Evolutionary conservation across 2,797 vertebrate species (phyloP).

Genomic region (Emydoidea blandingii): DNA sequence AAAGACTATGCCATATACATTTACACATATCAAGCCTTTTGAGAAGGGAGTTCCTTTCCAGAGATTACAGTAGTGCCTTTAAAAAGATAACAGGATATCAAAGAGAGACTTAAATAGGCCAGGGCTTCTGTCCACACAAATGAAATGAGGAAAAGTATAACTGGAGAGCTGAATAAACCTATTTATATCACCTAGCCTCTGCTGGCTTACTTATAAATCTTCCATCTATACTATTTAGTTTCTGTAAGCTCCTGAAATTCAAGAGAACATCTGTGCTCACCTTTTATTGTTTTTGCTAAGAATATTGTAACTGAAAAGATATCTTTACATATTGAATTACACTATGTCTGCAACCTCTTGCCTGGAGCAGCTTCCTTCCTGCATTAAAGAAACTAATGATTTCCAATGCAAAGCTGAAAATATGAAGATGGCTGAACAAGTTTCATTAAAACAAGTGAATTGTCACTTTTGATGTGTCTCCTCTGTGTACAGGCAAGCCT

Average conservation of each 20-base stretch:
- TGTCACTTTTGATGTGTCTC: not conserved
- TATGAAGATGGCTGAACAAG: conserved; percentile 25
- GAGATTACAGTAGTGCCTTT: conserved; percentile 61
- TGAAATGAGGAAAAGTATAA: conserved; percentile 20
- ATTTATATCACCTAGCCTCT: conserved; percentile 52
- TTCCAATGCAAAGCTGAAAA: conserved; percentile 44
- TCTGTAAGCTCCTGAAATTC: conserved; percentile 64
- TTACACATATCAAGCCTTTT: conserved; percentile 50
- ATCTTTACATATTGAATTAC: conserved; percentile 46
- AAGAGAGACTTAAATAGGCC: conserved; percentile 64
- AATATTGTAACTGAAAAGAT: conserved; percentile 58
- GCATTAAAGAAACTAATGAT: conserved; percentile 37
- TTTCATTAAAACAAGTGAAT: conserved; percentile 45
- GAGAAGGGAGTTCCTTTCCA: conserved; percentile 39
- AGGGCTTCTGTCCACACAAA: conserved; percentile 60
- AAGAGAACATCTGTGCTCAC: conserved; percentile 41
- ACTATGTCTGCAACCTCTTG: conserved; percentile 4
- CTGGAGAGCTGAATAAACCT: conserved; percentile 54
- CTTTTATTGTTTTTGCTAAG: conserved; percentile 66
- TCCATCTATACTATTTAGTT: conserved; percentile 49
- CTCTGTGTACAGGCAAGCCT: not conserved
- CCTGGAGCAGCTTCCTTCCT: conserved; percentile 58
- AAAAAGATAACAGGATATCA: conserved; percentile 60
- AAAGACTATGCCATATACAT: not conserved
- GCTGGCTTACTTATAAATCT: conserved; percentile 66